Conservation (phyloP, 2,113 vertebrate genomes). For the Malurus cyaneus region DNA sequence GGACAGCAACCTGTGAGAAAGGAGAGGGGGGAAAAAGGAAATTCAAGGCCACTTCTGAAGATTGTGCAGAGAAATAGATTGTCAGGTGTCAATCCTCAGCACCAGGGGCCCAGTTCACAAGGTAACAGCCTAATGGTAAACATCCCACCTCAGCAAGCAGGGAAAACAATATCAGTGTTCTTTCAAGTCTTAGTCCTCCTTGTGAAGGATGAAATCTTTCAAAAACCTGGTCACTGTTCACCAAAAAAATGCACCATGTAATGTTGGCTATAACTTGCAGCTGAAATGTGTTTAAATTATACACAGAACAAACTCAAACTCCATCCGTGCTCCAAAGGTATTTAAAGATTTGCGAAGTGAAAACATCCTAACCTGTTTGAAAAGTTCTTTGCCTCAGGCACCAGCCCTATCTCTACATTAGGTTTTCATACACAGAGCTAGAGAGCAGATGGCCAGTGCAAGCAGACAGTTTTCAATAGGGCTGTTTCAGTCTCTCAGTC, state of each 20-base stretch:
- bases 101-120: background rate
- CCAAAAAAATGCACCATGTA: background rate
- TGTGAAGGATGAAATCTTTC: background rate
- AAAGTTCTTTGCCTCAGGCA: background rate
- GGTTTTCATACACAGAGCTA: background rate
- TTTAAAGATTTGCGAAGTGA: background rate
- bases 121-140: background rate
- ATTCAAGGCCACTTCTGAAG: background rate
- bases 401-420: background rate
- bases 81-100: background rate
- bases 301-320: background rate
- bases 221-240: background rate
- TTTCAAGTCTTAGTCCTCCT: background rate
- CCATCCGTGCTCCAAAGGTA: background rate
- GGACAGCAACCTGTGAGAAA: background rate
- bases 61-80: background rate
- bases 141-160: background rate
- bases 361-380: background rate
- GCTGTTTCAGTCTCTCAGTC: background rate
- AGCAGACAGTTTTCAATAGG: background rate
- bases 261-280: background rate
- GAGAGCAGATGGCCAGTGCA: background rate
- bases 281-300: background rate
- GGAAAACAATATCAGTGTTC: background rate
- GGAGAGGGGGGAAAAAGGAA: fast-evolving